Base-by-base conservation (phyloP, 2,888 invertebrate genomes). In the Drosophila quasianomalipes region DNA sequence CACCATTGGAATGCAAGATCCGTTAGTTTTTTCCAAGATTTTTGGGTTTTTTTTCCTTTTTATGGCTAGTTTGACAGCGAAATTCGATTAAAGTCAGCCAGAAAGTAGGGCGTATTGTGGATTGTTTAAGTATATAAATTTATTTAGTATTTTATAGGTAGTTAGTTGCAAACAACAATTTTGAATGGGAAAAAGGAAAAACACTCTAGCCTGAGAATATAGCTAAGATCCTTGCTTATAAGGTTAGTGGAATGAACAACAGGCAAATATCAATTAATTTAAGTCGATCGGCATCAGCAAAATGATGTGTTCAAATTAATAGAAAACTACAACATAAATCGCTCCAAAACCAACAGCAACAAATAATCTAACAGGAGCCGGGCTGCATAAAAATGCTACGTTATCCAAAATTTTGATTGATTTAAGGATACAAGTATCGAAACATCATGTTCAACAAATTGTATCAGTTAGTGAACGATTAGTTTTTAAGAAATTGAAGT, bases 161-260 rank as follows among this genome's bases (percentile, higher is more conserved):
- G 4, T 39, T 9, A 19, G 19, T 19, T 9, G 9, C 19, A 39
- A 4, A 19, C 39, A 7, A 39, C 7, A 9, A 19, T 39, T 39
- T 9, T 3, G 19, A 39, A 19, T 19, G 9, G 19, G 19, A 10
- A 4, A 10, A n/a, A n/a, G n/a, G 2, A 10, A n/a, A 10, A n/a
- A 2, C 10, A 10, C n/a, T 4, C 10, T n/a, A 1, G 10, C 4
- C 10, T 10, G 41, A n/a, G 10, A 0, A 4, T 1, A n/a, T 1
- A n/a, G 41, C 41, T n/a, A 4, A 41, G 41, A n/a, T n/a, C 4
- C 4, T n/a, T n/a, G 41, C 41, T n/a, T n/a, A 10, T 4, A 4
- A n/a, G n/a, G 10, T 10, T 39, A 19, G 4, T 31, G 31, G 31
- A 31, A 9, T 31, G 9, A 0, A 19, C 19, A 4, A 35, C 14